A percentile compares a stretch with the other conserved stretches of the same genome.
Evolutionary conservation across 2,797 vertebrate species (phyloP).

Genomic region (Rhinogobio ventralis): DNA sequence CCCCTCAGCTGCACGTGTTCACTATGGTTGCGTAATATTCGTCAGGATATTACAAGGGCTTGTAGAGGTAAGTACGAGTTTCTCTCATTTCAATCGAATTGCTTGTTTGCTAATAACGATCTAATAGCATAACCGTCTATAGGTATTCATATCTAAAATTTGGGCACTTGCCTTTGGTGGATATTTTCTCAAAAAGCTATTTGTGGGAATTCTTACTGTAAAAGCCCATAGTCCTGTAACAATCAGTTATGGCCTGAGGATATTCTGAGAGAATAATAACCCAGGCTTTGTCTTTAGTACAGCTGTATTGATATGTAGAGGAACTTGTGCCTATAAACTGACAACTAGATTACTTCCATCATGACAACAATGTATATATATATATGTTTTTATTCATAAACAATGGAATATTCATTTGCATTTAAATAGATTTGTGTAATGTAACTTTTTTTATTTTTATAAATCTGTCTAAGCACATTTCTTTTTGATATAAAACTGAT

Average conservation of each 20-base stretch:
- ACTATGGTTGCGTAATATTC: constrained; percentile 96
- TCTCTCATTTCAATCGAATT: neutral
- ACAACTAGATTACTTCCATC: neutral
- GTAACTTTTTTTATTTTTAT: neutral
- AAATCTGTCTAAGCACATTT: neutral
- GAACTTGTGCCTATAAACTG: neutral
- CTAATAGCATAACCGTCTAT: neutral
- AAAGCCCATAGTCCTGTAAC: neutral
- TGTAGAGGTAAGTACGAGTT: constrained; percentile 87
- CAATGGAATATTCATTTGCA: neutral
- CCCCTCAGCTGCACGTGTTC: constrained; percentile 90
- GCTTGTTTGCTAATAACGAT: neutral
- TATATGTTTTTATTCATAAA: neutral
- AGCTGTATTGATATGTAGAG: constrained; percentile 35
- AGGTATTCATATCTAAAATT: neutral
- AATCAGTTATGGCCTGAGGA: constrained; percentile 23
- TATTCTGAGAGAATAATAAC: constrained; percentile 30
- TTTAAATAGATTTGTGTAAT: neutral
- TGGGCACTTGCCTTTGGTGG: neutral
- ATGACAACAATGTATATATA: neutral
- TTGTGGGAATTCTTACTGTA: constrained; percentile 18
- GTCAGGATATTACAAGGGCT: constrained; percentile 96
- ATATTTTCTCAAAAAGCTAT: neutral
- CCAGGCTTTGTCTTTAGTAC: constrained; percentile 17
- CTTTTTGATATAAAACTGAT: neutral